Base-by-base conservation (phyloP, 2,888 invertebrate species). In the Furcula furcula region DNA sequence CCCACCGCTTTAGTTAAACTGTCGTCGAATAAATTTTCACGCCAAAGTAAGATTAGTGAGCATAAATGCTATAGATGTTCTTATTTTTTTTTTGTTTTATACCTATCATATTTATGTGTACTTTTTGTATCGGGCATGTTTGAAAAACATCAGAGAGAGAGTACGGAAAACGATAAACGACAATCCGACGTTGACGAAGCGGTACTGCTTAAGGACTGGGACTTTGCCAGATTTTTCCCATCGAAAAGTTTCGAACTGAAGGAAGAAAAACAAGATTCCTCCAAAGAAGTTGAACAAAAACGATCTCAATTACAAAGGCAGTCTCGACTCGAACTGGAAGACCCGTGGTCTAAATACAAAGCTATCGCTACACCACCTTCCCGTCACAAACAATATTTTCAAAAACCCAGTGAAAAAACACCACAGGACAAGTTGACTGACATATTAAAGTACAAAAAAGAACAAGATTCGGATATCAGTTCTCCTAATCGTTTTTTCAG, bases 181-280 rank as follows among this genome's bases (percentile, higher is more conserved):
- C 77, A 79, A 61, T 90, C 91, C 34, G 93, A 93, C 66, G 89
- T 92, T 63, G 95, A 95, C 71, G 95, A 95, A 76, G 94, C 94
- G 46, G 93, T 93, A 34, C 90, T 96, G 48, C 90, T 96, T 58
- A 94, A 94, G 81, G 95, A 96, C 69, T 96, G 95, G 96, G 94
- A 96, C 85, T 94, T 96, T 80, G 94, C 94, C 54, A 92, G 94
- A 72, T 95, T 96, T 90, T 95, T 96, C 81, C 94, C 93, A 7
- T 81, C 86, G 40, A 89, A 82, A 65, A 79, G 61, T 50, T 55
- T 59, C 9, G 79, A 77, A 7, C 50, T 35, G n/a, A 76, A 73
- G 58, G 79, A 76, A 31, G 80, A 74, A 40, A 85, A 76, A 40
- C 65, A 51, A 46, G 78, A 76, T 33, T 41, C 75, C 44, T 40